Percentiles rank a stretch among this genome's conserved stretches.
phyloP scores from a whole-genome alignment of 2,888 invertebrate genomes.

The Pecten maximus region DNA sequence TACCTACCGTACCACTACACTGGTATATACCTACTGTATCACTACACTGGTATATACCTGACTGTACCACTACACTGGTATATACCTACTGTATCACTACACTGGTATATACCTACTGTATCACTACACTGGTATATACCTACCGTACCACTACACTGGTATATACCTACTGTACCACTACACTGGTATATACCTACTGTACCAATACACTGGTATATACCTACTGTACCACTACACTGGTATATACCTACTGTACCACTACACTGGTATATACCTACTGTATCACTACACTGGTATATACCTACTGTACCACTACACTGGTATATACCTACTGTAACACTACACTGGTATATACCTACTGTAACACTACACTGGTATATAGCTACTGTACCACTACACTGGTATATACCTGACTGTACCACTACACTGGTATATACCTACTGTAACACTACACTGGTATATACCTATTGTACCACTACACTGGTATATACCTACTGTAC shows the following conservation, averaged over 20 bases:
- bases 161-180: constrained; percentile 7
- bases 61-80: not conserved
- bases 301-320: not conserved
- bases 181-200: not conserved
- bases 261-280: too few relatives aligned
- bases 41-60: not conserved
- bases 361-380: not conserved
- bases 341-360: not conserved
- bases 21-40: not conserved
- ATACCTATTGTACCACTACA: not conserved
- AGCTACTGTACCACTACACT: too few relatives aligned
- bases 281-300: constrained; percentile 16
- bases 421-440: too few relatives aligned
- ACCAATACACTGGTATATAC: not conserved
- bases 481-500: too few relatives aligned
- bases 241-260: not conserved
- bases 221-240: not conserved
- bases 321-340: not conserved
- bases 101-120: not conserved
- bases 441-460: not conserved
- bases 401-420: too few relatives aligned
- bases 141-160: not conserved
- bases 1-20: not conserved
- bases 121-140: not conserved
- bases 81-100: not conserved